Base-by-base conservation (phyloP, 2,888 invertebrate species). In the Cordilura impudica region DNA sequence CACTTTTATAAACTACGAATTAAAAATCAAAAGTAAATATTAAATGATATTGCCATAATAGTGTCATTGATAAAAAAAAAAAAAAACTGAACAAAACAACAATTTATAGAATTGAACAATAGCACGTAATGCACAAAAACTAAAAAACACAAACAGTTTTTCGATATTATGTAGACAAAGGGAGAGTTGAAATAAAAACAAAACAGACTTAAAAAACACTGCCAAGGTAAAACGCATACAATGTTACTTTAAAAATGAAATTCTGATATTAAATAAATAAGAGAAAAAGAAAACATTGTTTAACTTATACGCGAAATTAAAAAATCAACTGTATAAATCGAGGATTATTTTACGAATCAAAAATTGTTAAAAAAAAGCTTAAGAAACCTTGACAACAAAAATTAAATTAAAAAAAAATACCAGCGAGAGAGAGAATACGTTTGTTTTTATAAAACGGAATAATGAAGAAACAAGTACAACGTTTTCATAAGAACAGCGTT, bases 201-300 rank as follows among this genome's bases (percentile, higher is more conserved):
- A 29, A 4, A 39, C 31, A 21, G 18, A 49, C 19, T 51, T 51
- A 51, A 35, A 35, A 58, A 71, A 61, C 61, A 61, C 45, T 54
- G 60, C 54, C 70, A 70, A 70, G 70, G 70, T 70, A 70, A 70
- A 60, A 49, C 58, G 21, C 51, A 53, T 26, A 54, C 54, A 51
- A 43, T n/a, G 10, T 14, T 21, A n/a, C 14, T 43, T 45, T 16
- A 12, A 26, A 60, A 29, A 53, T 12, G 26, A 43, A 49, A 60
- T 49, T 51, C 16, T 70, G 39, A 66, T 23, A 51, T 14, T 43
- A 53, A 51, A n/a, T 39, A 12, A 16, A 16, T 10, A 35, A 51
- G n/a, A 21, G 14, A 35, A 23, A 53, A 23, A 16, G 23, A 14
- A 39, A 19, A 23, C 21, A 16, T 35, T 10, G 14, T 26, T 6